A percentile compares a stretch with the other conserved stretches of the same genome.
phyloP scores from a whole-genome alignment of 2,113 vertebrate species.

The Dromiciops gliroides region DNA sequence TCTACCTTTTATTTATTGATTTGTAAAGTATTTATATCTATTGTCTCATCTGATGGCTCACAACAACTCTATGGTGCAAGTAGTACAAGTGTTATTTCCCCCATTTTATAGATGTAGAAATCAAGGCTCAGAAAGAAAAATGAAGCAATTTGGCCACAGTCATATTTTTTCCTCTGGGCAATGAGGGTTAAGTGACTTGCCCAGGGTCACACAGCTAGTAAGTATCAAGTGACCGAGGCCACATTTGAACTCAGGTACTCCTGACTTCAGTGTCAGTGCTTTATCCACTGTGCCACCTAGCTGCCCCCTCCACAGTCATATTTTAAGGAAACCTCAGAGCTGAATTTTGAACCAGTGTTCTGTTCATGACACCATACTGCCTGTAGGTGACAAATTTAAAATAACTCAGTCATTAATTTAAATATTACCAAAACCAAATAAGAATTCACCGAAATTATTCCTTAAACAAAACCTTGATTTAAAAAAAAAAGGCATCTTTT shows the following conservation, averaged over 20 bases:
- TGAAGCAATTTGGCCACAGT: neutral
- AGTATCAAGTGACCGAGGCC: too few species aligned
- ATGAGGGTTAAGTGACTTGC: too few species aligned
- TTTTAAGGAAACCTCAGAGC: neutral
- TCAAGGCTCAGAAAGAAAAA: neutral
- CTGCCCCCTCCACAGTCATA: neutral
- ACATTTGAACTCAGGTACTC: too few species aligned
- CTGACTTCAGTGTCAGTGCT: too few species aligned
- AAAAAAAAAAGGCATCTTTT: conserved; percentile 30
- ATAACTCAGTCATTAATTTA: neutral
- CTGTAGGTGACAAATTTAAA: conserved; percentile 23
- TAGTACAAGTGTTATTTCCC: neutral
- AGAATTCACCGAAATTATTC: conserved; percentile 37
- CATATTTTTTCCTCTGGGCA: too few species aligned
- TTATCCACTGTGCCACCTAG: too few species aligned
- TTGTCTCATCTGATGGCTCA: neutral
- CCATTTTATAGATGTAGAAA: neutral
- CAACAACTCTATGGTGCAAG: neutral
- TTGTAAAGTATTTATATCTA: neutral
- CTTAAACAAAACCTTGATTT: conserved; percentile 42
- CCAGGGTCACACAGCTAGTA: too few species aligned
- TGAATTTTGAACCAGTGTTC: neutral
- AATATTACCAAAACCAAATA: conserved; percentile 1
- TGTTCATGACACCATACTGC: neutral
- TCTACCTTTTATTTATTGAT: neutral